These are phyloP conservation scores for Phorcus lineatus DNA, from an alignment of 2,888 invertebrate genomes.

Conservation along the genomic window DNA sequence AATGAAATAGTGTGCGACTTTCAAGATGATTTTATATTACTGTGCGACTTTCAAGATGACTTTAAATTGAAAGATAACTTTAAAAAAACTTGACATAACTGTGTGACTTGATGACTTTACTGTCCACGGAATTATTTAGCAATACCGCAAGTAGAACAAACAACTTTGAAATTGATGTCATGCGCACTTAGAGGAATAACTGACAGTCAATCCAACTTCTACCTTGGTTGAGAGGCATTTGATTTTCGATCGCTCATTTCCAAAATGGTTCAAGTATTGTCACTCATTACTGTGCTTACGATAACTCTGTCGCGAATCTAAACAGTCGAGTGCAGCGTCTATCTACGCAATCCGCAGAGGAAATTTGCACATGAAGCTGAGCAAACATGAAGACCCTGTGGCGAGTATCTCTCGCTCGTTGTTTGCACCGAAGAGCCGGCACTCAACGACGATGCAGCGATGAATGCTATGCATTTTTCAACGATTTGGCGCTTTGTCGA, in stretches of 20 bases:
- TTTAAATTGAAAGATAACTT: too few species aligned
- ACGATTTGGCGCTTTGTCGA: constrained; percentile 17
- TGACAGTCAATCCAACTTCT: background rate
- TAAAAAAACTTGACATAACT: too few species aligned
- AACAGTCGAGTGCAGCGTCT: constrained; percentile 8
- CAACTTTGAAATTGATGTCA: background rate
- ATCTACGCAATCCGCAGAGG: constrained; percentile 16
- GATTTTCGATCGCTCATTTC: background rate
- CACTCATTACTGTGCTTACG: background rate
- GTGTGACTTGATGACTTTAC: too few species aligned
- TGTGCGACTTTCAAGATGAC: too few species aligned
- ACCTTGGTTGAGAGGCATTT: too few species aligned
- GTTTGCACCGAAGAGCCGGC: background rate
- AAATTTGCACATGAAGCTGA: constrained; percentile 16
- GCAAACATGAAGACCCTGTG: background rate
- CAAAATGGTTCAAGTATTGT: background rate
- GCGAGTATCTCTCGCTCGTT: background rate
- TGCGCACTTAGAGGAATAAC: background rate
- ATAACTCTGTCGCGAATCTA: background rate
- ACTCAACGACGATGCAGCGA: background rate
- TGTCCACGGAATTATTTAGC: too few species aligned
- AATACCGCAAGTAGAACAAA: background rate
- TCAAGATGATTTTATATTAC: too few species aligned
- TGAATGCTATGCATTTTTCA: constrained; percentile 14
- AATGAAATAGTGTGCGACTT: too few species aligned